These are phyloP conservation scores for Metridium senile DNA, from an alignment of 92 coral and sea anemone genomes.

Conservation along the genomic window DNA sequence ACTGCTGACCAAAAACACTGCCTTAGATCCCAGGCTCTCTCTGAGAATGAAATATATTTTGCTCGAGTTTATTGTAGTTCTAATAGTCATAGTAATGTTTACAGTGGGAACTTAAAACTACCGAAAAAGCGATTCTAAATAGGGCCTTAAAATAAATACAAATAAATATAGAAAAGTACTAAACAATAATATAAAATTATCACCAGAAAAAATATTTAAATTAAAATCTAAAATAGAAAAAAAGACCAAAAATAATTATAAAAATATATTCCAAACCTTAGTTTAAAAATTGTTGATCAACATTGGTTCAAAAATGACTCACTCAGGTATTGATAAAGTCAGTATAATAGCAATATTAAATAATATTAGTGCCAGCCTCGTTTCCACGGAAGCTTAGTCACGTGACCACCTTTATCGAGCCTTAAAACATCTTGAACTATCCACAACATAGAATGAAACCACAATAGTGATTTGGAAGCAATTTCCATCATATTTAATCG, in stretches of 20 bases:
- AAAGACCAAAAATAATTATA: too few relatives aligned
- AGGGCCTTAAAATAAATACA: too few relatives aligned
- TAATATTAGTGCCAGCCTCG: not conserved
- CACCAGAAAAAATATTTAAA: too few relatives aligned
- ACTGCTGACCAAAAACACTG: slow-evolving; percentile 24
- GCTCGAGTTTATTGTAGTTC: not conserved
- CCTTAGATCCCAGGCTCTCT: not conserved
- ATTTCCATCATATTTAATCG: not conserved
- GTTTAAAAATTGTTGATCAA: too few relatives aligned
- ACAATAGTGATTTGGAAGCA: not conserved
- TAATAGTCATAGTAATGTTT: not conserved
- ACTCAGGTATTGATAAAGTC: not conserved
- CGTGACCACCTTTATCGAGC: not conserved
- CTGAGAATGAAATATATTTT: not conserved
- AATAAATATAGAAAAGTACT: too few relatives aligned
- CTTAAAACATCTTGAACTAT: not conserved
- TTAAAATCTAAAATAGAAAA: too few relatives aligned
- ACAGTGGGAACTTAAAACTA: not conserved
- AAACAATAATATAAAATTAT: too few relatives aligned
- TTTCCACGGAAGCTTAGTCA: not conserved
- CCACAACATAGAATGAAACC: not conserved
- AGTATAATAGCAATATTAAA: not conserved
- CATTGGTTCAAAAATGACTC: too few relatives aligned
- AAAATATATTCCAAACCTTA: too few relatives aligned
- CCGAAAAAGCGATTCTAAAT: too few relatives aligned